Percentiles rank a stretch among this genome's conserved stretches.
These are phyloP conservation scores for Rhynchotus rufescens DNA, from an alignment of 2,797 vertebrate species.

Conservation along the genomic window DNA sequence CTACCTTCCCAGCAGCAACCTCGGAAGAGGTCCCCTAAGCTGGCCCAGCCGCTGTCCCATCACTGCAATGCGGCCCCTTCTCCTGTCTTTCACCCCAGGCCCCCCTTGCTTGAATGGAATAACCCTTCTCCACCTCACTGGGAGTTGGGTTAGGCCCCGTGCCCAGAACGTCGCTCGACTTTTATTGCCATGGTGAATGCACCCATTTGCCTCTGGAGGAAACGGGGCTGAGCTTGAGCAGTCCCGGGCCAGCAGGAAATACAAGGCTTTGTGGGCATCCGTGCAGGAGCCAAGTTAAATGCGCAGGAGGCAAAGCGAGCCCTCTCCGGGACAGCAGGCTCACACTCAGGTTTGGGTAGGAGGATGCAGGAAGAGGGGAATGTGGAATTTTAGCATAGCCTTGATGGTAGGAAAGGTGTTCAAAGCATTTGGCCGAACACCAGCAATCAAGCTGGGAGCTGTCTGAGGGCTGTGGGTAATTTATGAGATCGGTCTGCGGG, in stretches of 20 bases:
- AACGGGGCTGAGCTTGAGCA: neutral
- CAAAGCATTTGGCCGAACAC: accelerated
- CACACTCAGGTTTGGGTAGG: neutral
- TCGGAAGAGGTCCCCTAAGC: neutral
- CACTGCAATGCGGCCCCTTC: neutral
- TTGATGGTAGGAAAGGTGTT: neutral
- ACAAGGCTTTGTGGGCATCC: conserved; percentile 42
- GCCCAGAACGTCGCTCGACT: conserved; percentile 19
- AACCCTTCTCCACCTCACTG: conserved; percentile 1
- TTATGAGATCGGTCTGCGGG: accelerated
- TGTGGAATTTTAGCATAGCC: neutral
- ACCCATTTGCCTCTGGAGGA: conserved; percentile 66
- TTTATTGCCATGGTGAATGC: conserved; percentile 59
- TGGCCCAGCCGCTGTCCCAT: neutral
- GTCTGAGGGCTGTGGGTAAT: accelerated
- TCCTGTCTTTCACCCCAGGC: neutral
- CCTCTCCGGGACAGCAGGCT: neutral
- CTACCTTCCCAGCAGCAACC: neutral
- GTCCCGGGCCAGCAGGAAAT: conserved; percentile 54
- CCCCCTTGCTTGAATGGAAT: neutral
- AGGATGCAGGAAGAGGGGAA: neutral
- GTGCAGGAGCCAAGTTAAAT: conserved; percentile 30
- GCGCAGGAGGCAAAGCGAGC: neutral
- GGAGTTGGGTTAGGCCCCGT: conserved; percentile 46
- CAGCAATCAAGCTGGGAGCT: no score